Evolutionary conservation across 2,888 invertebrate genomes (phyloP).

Genomic region (Lepidochrysops patricia): DNA sequence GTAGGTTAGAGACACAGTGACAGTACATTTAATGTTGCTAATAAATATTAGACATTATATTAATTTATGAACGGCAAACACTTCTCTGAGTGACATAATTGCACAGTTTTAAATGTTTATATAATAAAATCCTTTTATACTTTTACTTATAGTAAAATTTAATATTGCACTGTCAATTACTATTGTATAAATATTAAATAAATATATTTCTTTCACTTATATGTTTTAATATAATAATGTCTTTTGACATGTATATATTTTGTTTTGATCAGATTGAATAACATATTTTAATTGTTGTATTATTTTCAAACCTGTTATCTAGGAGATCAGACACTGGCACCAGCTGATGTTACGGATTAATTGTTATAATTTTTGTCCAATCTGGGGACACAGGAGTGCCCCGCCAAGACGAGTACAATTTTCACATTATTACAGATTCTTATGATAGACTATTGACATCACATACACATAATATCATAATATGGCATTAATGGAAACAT

Average conservation of each 20-base stretch:
- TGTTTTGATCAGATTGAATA: neutral
- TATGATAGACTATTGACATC: conserved; percentile 4
- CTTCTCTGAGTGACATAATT: conserved; percentile 39
- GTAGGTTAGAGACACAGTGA: conserved; percentile 41
- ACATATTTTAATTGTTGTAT: neutral
- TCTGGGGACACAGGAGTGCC: too few relatives aligned
- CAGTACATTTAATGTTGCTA: conserved; percentile 20
- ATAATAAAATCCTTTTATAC: conserved; percentile 30
- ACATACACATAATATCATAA: conserved; percentile 4
- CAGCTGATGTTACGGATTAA: neutral
- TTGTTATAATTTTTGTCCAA: neutral
- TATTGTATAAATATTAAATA: conserved; percentile 38
- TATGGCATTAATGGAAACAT: neutral
- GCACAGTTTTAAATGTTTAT: conserved; percentile 44
- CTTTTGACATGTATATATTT: conserved; percentile 8
- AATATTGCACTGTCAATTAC: conserved; percentile 63
- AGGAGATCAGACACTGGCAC: neutral
- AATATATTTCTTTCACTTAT: conserved; percentile 38
- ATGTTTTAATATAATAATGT: conserved; percentile 22
- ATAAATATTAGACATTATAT: conserved; percentile 21
- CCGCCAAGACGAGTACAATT: too few relatives aligned
- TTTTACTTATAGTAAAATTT: conserved; percentile 69
- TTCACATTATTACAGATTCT: neutral
- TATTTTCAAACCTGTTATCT: neutral
- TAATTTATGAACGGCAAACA: conserved; percentile 27